These are phyloP conservation scores for Calliopum simillimum DNA, from an alignment of 2,888 invertebrate genomes.

Conservation along the genomic window DNA sequence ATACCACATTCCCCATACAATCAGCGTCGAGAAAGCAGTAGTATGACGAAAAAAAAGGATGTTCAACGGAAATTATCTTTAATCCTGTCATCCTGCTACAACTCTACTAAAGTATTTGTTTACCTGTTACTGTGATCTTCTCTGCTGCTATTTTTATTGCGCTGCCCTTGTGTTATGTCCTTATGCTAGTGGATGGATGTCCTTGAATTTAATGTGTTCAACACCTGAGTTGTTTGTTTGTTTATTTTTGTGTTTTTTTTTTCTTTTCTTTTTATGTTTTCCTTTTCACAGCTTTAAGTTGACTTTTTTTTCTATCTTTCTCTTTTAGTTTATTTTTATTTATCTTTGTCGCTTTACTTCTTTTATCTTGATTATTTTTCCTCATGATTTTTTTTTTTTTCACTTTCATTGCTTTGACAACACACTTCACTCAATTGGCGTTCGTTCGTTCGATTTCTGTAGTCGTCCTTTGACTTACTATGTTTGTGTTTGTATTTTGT, in stretches of 20 bases:
- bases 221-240: slow-evolving; percentile 29
- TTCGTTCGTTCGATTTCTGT: too few species aligned
- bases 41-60: neutral
- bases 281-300: too few species aligned
- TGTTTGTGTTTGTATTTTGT: too few species aligned
- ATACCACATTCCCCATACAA: too few species aligned
- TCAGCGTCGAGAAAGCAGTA: neutral
- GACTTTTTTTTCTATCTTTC: neutral
- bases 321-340: neutral
- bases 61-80: slow-evolving; percentile 19
- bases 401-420: neutral
- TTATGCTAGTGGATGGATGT: neutral
- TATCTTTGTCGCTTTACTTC: too few species aligned
- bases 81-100: slow-evolving; percentile 13
- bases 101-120: slow-evolving; percentile 18
- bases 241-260: neutral
- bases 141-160: slow-evolving; percentile 23
- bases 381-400: neutral
- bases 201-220: slow-evolving; percentile 22
- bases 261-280: neutral
- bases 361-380: neutral
- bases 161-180: too few species aligned
- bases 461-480: too few species aligned
- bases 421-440: neutral
- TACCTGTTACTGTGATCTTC: slow-evolving; percentile 35